Base-by-base conservation (phyloP, 2,888 invertebrate species). In the Hyposoter dolosus region DNA sequence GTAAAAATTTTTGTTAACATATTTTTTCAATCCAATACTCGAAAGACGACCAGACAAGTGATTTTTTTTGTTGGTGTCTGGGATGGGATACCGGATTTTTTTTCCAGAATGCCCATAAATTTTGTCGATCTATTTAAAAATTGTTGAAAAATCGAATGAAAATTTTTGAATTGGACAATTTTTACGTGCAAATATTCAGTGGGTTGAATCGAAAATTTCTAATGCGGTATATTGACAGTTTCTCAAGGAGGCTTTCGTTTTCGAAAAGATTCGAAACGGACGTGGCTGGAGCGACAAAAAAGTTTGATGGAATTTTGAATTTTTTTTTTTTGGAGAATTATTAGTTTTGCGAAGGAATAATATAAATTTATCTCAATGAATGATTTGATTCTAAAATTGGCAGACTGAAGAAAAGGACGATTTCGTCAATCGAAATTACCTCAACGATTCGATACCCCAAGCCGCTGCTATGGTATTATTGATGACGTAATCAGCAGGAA, bases 401-500 rank as follows among this genome's bases (percentile, higher is more conserved):
- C 12, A 23, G 56, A 56, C 6, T 15, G 23, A 43, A 19, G 6
- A 40, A 74, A 77, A 50, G 17, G 50, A 35, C n/a, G 23, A 19
- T 23, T 10, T 17, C 6, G 28, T 7, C 9, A 40, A 5, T 45
- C 5, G 40, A 9, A 1, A 23, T 76, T 76, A 93, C 93, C 90
- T 90, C 50, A 84, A 88, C 77, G 89, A 90, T 1, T 90, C 93
- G 2, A 93, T 91, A 69, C 94, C 94, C 95, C 96, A 96, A 4
- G 95, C 96, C 0, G 95, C 94, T 0, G 95, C 95, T 6, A 97
- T 95, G 89, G 96, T 94, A 88, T 95, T 95, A 88, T 96, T 96
- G 53, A 96, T 95, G 1, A 96, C 95, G 87, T 95, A 95, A 93
- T 97, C 97, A 0, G 96, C 96, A 0, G 97, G 97, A 47, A 97